Evolutionary conservation across 1,140 invertebrate genomes (phyloP).

Genomic region (Anoplolepis gracilipes): DNA sequence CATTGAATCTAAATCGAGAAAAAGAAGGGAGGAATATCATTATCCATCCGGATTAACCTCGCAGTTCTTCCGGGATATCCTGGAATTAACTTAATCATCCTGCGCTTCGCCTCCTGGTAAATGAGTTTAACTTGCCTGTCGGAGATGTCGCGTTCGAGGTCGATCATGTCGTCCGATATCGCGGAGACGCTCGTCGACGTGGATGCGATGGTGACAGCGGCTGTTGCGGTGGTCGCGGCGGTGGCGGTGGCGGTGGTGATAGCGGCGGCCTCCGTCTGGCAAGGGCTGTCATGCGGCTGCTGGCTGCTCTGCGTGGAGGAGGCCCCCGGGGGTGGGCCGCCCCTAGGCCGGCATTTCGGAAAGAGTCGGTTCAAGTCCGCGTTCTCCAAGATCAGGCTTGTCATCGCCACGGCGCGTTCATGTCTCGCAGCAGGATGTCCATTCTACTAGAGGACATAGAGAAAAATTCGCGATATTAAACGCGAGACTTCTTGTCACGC

Average conservation of each 20-base stretch:
- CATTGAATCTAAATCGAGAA: not conserved
- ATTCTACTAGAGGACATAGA: conserved; percentile 71
- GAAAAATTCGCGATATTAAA: not conserved
- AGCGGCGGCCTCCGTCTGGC: conserved; percentile 75
- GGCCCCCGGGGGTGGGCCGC: conserved; percentile 81
- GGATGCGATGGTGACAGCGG: conserved; percentile 72
- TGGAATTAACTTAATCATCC: conserved; percentile 1
- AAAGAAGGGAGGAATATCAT: not conserved
- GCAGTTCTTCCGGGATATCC: not conserved
- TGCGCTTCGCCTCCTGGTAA: not conserved
- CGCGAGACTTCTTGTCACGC: too few relatives aligned
- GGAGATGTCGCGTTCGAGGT: conserved; percentile 84
- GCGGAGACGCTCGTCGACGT: conserved; percentile 74
- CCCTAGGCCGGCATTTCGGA: conserved; percentile 86
- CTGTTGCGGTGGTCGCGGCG: conserved; percentile 70
- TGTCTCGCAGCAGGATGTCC: conserved; percentile 74
- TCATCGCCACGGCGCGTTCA: conserved; percentile 84
- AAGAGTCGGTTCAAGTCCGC: conserved; percentile 85
- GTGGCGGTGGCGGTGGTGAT: conserved; percentile 70
- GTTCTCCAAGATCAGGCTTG: conserved; percentile 86
- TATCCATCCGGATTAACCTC: not conserved
- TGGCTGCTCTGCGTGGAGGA: conserved; percentile 75
- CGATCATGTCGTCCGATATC: conserved; percentile 83
- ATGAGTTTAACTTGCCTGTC: conserved; percentile 82
- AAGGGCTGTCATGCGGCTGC: conserved; percentile 83